phyloP scores from a whole-genome alignment of 2,113 vertebrate species.

The Xiphophorus hellerii region DNA sequence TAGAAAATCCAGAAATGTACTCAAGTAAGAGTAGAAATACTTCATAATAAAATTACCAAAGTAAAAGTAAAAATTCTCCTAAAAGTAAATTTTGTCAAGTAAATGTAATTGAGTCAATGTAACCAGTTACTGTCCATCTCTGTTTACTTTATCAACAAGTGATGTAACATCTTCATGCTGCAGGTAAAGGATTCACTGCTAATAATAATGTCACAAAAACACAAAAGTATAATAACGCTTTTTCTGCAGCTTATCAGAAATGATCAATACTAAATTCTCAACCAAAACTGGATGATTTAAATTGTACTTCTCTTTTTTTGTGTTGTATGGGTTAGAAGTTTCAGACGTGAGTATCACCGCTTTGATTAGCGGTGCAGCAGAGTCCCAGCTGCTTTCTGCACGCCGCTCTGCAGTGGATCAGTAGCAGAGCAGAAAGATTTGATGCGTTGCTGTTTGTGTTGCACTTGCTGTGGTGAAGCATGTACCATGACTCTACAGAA shows the following conservation, averaged over 20 bases:
- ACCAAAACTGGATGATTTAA: too few species aligned
- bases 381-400: constrained; percentile 31
- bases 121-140: too few species aligned
- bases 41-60: too few species aligned
- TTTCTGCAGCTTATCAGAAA: not conserved
- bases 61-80: too few species aligned
- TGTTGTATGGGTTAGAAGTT: not conserved
- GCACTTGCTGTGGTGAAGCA: constrained; percentile 63
- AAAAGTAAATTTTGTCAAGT: too few species aligned
- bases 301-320: too few species aligned
- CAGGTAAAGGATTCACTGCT: not conserved
- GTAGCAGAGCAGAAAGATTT: constrained; percentile 61
- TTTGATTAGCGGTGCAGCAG: constrained; percentile 16
- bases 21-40: too few species aligned
- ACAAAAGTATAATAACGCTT: too few species aligned
- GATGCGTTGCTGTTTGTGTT: constrained; percentile 21
- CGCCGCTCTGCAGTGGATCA: constrained; percentile 42
- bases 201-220: not conserved
- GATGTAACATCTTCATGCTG: not conserved
- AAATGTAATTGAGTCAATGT: too few species aligned
- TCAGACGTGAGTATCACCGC: not conserved
- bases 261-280: not conserved
- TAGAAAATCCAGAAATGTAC: too few species aligned
- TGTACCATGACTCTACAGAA: constrained; percentile 74
- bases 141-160: too few species aligned